Evolutionary conservation across 2,113 vertebrate species (phyloP), one percentile per base, ranked within the genome.

Genomic region (Canis aureus): DNA sequence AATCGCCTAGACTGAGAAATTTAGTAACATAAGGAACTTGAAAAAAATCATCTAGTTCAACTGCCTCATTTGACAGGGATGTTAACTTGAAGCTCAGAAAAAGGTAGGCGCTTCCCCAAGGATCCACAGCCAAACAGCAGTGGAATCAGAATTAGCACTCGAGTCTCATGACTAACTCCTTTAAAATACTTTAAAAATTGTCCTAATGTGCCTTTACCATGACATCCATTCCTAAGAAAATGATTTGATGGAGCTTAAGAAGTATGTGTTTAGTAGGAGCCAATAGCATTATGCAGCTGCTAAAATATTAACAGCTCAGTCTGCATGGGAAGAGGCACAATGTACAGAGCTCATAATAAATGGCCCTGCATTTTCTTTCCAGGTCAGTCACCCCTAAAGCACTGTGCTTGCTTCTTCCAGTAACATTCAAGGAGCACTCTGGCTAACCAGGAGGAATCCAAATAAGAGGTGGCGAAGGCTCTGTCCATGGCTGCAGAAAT

Each of bases 31-130:
- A 71, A 78, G 19, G 57, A n/a, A 59, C 12, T 11, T 80, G 53
- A 95, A 95, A 86, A 84, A 89, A 78, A 35, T 49, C 60, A 53
- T 49, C 25, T 19, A 13, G 20, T 81, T 89, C 59, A 35, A 22
- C 6, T 29, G 16, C 27, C 16, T 83, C 57, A 49, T 32, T 23
- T 83, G 49, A 27, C 55, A 51, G 32, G 29, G 51, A n/a, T 80
- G 53, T 80, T 74, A 80, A 85, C 23, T 7, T 81, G 55, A 89
- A 94, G 76, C 22, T 29, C 62, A 90, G 74, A 20, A 82, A 96
- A 94, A 38, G 38, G 25, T 4, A 82, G 51, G n/a, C 17, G 43
- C 35, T 38, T 35, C 27, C 38, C 38, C 23, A 71, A 78, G 64
- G 49, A 60, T 23, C 81, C 35, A 89, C 19, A 69, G n/a, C 8